Percentiles rank a stretch among this genome's conserved stretches.
These are phyloP conservation scores for Fopius arisanus DNA, from an alignment of 1,140 invertebrate species.

Conservation along the genomic window DNA sequence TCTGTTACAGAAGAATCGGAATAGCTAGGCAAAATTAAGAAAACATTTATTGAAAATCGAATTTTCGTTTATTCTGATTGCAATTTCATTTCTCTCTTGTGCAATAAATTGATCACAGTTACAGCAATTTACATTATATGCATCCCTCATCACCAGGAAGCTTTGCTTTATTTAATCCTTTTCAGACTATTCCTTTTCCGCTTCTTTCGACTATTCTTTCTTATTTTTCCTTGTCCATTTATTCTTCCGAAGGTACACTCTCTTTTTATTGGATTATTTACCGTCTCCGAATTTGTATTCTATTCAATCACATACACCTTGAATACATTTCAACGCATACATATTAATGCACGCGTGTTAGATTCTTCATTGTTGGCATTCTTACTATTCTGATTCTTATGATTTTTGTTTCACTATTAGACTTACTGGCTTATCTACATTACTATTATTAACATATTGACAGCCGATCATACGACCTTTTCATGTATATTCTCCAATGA, in stretches of 20 bases:
- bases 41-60: background rate
- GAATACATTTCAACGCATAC: conserved; percentile 23
- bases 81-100: conserved; percentile 25
- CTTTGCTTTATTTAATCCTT: background rate
- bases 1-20: too few relatives aligned
- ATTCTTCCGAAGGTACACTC: background rate
- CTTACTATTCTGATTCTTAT: conserved; percentile 7
- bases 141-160: conserved; percentile 25
- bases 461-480: conserved; percentile 21
- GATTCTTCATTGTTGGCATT: background rate
- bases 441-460: conserved; percentile 32
- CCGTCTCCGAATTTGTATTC: conserved; percentile 32
- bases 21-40: too few relatives aligned
- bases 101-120: conserved; percentile 51
- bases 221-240: conserved; percentile 23
- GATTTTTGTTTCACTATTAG: conserved; percentile 7
- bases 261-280: conserved; percentile 19
- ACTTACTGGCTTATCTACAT: conserved; percentile 29
- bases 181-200: background rate
- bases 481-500: background rate
- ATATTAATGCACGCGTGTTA: conserved; percentile 15
- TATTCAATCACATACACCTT: conserved; percentile 34
- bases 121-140: conserved; percentile 50
- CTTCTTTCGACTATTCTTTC: conserved; percentile 26
- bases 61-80: background rate